Base-by-base conservation (phyloP, 2,797 vertebrate species). In the Girardinus metallicus region DNA sequence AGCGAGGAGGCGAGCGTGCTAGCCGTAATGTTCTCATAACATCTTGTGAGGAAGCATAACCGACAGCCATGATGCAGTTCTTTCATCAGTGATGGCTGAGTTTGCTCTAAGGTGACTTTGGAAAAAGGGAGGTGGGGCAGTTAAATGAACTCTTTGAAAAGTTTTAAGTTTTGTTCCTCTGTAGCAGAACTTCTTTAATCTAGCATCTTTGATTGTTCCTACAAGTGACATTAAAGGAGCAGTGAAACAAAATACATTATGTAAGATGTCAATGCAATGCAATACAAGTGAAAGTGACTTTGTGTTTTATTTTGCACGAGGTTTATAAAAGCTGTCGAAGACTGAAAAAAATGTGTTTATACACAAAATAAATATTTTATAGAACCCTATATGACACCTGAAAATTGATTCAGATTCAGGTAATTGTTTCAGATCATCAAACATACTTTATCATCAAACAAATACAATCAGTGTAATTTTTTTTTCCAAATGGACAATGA, bases 21-120 rank as follows among this genome's bases (percentile, higher is more conserved):
- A 88, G 85, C 5, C 31, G 82, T 92, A 89, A 92, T 93, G 88
- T 53, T 55, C 84, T 85, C 86, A 86, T 84, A 89, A 87, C 89
- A 86, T 79, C 88, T 51, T 83, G 87, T 79, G 43, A 66, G 77
- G 43, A 78, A 82, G 73, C 83, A 80, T 83, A 85, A 88, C 82
- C 36, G 29, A 79, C 85, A 86, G 79, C 81, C 82, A 77, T 81
- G 83, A 83, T 77, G 86, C 62, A 60, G 0, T 68, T 83, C 75
- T 83, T 73, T 79, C 79, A 78, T 41, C 73, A 2, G 76, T 73
- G 86, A 83, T 57, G 82, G 73, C 62, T 62, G 82, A 53, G 46
- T 83, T 80, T 43, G 53, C 51, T 81, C 60, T 41, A n/a, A 87
- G 88, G 90, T 91, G 91, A 92, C 92, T 88, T 91, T 92, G 11